These are phyloP conservation scores for Thermophis baileyi DNA, from an alignment of 2,113 vertebrate genomes.

Conservation along the genomic window DNA sequence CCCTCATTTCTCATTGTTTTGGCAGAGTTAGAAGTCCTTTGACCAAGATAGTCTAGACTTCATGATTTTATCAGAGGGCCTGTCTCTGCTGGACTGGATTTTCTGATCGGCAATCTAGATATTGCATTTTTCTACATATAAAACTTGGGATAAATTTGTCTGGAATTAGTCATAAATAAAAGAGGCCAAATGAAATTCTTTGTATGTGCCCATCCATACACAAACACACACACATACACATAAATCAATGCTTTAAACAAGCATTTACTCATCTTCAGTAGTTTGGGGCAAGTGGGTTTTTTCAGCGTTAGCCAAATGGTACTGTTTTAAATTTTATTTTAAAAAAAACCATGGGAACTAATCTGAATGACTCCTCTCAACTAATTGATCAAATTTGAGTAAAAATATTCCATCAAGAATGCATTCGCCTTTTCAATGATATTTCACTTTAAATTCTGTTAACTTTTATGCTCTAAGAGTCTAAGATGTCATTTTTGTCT, in stretches of 20 bases:
- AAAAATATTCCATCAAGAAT: neutral
- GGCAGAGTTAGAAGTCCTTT: neutral
- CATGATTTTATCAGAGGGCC: conserved; percentile 11
- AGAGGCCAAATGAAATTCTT: neutral
- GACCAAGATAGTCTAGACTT: conserved; percentile 15
- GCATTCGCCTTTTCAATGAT: neutral
- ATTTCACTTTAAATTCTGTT: neutral
- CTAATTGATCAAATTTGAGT: neutral
- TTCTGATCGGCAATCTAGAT: neutral
- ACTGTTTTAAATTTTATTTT: neutral
- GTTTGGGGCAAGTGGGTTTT: neutral
- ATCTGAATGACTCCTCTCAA: neutral
- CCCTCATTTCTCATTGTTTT: neutral
- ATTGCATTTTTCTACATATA: neutral
- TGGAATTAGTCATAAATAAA: conserved; percentile 11
- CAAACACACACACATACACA: neutral
- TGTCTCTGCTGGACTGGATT: conserved; percentile 9
- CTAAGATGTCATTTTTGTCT: neutral
- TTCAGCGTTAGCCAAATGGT: neutral
- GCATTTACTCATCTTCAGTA: neutral
- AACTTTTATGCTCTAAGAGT: neutral
- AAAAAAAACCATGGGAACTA: neutral
- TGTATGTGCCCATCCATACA: neutral
- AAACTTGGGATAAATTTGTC: conserved; percentile 12
- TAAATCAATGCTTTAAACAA: conserved; percentile 40